Base-by-base conservation (phyloP, 2,888 invertebrate genomes). In the Torymus texanus region DNA sequence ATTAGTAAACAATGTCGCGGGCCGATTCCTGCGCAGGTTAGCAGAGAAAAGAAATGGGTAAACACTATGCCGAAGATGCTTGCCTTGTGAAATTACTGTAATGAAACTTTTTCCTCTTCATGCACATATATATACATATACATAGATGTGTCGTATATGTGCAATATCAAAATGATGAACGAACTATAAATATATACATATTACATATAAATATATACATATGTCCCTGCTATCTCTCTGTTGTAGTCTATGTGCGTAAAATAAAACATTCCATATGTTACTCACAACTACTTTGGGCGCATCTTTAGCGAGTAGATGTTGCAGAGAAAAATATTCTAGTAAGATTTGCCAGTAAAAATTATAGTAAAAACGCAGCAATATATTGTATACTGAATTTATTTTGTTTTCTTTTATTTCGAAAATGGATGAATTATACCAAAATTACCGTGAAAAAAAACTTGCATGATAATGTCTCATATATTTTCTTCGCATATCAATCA, bases 131-230 rank as follows among this genome's bases (percentile, higher is more conserved):
- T 24, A 58, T 41, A 70, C 41, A 41, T 41, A 41, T 41, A 14
- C 14, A 55, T 61, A 61, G 14, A 61, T 71, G 63, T 65, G n/a
- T 70, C 24, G 56, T 78, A 73, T 77, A 79, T 74, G 68, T 81
- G 70, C 59, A 79, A 75, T 79, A 75, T 79, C 59, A 75, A 75
- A 75, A 61, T 8, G 41, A 79, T 56, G 58, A 55, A 63, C 58
- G 68, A 79, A 78, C 72, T 56, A 61, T 70, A 79, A 74, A 82
- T 79, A 80, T 79, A 83, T 62, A 81, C 51, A 74, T 24, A 80
- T 65, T 41, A 41, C 41, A 78, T 76, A 79, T 73, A 41, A 41
- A 41, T 58, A 50, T 78, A 80, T 66, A 53, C 41, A 41, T 41
- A 41, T 41, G 14, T 56, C 62, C 61, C 51, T 73, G 59, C 61